Percentiles rank a stretch among this genome's conserved stretches.
These are phyloP conservation scores for Phainopepla nitens DNA, from an alignment of 2,113 vertebrate genomes.

Conservation along the genomic window DNA sequence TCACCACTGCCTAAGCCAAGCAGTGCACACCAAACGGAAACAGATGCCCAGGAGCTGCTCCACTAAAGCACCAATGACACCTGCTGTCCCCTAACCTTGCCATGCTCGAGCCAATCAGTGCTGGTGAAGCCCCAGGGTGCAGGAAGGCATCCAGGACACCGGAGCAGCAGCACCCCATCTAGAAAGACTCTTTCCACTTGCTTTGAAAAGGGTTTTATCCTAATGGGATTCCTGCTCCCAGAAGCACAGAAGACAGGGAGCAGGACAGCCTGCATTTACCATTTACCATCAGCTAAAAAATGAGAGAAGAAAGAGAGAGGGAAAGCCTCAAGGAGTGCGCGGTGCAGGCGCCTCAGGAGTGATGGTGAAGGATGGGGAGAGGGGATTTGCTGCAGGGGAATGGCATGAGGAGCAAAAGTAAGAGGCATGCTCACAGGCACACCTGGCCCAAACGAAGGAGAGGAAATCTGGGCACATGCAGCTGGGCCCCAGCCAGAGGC, in stretches of 20 bases:
- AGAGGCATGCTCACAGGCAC: background rate
- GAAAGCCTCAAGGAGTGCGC: rapidly evolving
- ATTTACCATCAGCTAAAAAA: background rate
- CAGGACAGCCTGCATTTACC: background rate
- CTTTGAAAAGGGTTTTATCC: background rate
- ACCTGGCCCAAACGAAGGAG: background rate
- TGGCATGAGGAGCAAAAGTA: background rate
- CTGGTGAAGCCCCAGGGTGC: background rate
- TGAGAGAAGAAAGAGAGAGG: background rate
- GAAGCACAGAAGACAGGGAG: background rate
- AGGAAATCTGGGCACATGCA: background rate
- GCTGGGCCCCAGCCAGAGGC: background rate
- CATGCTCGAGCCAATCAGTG: rapidly evolving
- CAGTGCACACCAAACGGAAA: rapidly evolving
- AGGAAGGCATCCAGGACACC: background rate
- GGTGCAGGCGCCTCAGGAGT: rapidly evolving
- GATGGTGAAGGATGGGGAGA: background rate
- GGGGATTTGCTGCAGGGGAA: background rate
- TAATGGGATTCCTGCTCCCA: background rate
- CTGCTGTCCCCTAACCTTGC: background rate
- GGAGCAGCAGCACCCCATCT: background rate
- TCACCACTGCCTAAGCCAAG: background rate
- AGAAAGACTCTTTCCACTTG: background rate
- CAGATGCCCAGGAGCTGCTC: background rate
- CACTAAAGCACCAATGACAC: background rate